phyloP scores from a whole-genome alignment of 1,140 invertebrate genomes.

The Triops longicaudatus region DNA sequence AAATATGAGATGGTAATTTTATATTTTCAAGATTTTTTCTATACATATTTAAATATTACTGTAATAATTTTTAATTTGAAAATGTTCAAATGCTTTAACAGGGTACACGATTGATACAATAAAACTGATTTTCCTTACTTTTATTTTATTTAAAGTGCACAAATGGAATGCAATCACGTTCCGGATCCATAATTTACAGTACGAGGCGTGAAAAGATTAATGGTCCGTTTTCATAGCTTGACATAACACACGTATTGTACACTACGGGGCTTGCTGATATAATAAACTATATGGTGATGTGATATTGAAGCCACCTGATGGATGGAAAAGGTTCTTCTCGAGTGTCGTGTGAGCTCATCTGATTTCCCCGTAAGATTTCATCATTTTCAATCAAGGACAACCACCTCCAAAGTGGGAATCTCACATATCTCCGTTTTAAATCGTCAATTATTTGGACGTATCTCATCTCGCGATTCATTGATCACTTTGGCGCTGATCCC shows the following conservation, averaged over 20 bases:
- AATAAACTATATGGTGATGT: background rate
- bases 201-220: background rate
- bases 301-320: background rate
- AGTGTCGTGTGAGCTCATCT: constrained; percentile 6
- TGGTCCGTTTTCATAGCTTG: background rate
- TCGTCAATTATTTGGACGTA: background rate
- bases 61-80: too few relatives aligned
- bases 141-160: background rate
- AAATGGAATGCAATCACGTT: background rate
- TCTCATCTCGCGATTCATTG: background rate
- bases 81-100: too few relatives aligned
- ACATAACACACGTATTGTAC: background rate
- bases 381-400: background rate
- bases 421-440: constrained; percentile 2
- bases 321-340: background rate
- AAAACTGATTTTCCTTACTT: too few relatives aligned
- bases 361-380: background rate
- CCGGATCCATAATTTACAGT: background rate
- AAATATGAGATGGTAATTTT: too few relatives aligned
- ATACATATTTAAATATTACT: too few relatives aligned
- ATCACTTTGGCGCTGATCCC: background rate
- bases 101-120: too few relatives aligned
- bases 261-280: background rate
- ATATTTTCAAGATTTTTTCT: too few relatives aligned
- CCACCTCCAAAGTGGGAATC: background rate